phyloP scores from a whole-genome alignment of 2,113 vertebrate species.

The Suricata suricatta region DNA sequence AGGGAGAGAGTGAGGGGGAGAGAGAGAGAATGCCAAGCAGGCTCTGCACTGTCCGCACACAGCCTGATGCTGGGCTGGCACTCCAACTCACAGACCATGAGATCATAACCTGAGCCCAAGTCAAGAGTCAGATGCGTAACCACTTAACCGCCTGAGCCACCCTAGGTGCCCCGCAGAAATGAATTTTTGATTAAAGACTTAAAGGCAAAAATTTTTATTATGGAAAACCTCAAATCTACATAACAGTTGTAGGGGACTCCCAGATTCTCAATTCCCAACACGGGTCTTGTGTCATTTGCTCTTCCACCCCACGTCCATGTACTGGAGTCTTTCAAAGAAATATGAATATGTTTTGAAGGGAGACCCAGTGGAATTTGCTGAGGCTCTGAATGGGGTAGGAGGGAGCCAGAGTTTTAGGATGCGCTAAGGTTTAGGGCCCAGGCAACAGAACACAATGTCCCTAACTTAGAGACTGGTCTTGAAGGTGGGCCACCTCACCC shows the following conservation, averaged over 20 bases:
- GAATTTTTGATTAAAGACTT: slow-evolving; percentile 36
- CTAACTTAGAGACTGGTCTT: background rate
- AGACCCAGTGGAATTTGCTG: background rate
- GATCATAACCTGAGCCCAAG: too few relatives aligned
- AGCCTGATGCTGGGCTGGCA: too few relatives aligned
- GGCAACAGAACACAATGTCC: background rate
- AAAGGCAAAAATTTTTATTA: slow-evolving; percentile 10
- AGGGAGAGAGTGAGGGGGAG: too few relatives aligned
- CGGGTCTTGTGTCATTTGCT: background rate
- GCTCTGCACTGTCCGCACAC: too few relatives aligned
- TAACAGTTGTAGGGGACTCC: background rate
- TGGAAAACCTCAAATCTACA: slow-evolving; percentile 1
- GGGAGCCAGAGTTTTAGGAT: background rate
- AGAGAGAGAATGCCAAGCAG: too few relatives aligned
- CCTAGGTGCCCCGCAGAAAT: too few relatives aligned
- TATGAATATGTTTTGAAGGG: background rate
- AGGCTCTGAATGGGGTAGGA: background rate
- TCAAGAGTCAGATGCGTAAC: too few relatives aligned
- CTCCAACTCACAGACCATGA: too few relatives aligned
- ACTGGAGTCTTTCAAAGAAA: background rate
- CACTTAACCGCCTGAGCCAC: too few relatives aligned
- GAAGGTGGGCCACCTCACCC: background rate
- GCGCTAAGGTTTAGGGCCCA: background rate
- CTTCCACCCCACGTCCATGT: background rate
- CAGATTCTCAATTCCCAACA: background rate